Evolutionary conservation across 2,113 vertebrate species (phyloP), one percentile per base, ranked within the genome.

Genomic region (Podilymbus podiceps): DNA sequence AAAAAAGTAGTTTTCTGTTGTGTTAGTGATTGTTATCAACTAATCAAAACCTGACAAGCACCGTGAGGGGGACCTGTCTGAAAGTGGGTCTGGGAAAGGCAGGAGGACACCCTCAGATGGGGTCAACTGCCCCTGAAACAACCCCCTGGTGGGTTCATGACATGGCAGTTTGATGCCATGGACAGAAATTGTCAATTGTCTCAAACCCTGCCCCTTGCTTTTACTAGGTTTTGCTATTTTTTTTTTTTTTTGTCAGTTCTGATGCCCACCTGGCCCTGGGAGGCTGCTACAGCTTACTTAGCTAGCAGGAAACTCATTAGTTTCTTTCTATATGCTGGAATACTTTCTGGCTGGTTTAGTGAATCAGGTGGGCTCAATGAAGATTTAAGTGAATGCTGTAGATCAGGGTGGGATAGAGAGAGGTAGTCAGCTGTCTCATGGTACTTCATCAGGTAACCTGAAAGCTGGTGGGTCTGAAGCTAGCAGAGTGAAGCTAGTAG

Each of bases 351-450:
- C 7, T 72, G 12, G 5, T 58, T 8, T 38, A 66, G 30, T 33
- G 56, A 81, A 15, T 47, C 47, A 15, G 12, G n/a, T 47, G 33
- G 28, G 38, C 22, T 86, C 30, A 25, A 3, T 17, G 38, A 55
- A 40, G n/a, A 13, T 77, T 90, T 76, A n/a, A 15, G 30, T 55
- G n/a, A 66, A 46, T 53, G n/a, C 27, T 30, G 15, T 11, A 72
- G 30, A 38, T 21, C 46, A 42, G 38, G 28, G 31, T 52, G 46
- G 16, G 33, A 64, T 47, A 1, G 21, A 59, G 25, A 35, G 8
- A 15, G 18, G 28, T 14, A 8, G 28, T 17, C 1, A 10, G 8
- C 7, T 50, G 42, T n/a, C 56, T 76, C 1, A 0, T 49, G 21
- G 11, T 52, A 59, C n/a, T 59, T 73, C 31, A 40, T 13, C 31